These are phyloP conservation scores for Psilopsiagon aurifrons DNA, from an alignment of 2,113 vertebrate species.

Conservation along the genomic window DNA sequence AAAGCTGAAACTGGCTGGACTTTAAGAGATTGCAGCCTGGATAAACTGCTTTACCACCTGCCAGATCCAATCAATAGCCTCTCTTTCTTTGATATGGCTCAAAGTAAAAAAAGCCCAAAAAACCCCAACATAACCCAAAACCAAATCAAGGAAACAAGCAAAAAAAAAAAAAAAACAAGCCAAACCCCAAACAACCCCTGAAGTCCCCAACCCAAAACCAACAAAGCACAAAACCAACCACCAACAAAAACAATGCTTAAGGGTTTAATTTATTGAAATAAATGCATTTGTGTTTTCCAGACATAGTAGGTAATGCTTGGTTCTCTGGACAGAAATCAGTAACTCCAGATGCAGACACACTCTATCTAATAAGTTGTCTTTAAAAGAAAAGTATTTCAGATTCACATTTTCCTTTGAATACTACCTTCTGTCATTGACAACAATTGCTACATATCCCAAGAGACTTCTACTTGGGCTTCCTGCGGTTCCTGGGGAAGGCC, in stretches of 20 bases:
- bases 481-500: background rate
- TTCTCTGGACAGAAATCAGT: background rate
- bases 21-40: background rate
- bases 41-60: slow-evolving; percentile 15
- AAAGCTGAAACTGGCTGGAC: background rate
- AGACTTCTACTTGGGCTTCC: background rate
- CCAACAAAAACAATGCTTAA: background rate
- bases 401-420: background rate
- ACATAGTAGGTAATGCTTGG: background rate
- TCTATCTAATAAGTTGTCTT: background rate
- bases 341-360: background rate
- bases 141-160: background rate
- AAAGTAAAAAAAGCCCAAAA: background rate
- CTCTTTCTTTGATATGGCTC: background rate
- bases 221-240: background rate
- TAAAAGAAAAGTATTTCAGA: background rate
- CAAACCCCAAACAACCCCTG: background rate
- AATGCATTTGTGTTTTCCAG: background rate
- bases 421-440: background rate
- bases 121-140: background rate
- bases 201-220: background rate
- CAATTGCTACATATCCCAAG: background rate
- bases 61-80: background rate
- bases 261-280: background rate
- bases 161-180: background rate